Evolutionary conservation across 1,140 invertebrate genomes (phyloP).

Genomic region (Hyles euphorbiae): DNA sequence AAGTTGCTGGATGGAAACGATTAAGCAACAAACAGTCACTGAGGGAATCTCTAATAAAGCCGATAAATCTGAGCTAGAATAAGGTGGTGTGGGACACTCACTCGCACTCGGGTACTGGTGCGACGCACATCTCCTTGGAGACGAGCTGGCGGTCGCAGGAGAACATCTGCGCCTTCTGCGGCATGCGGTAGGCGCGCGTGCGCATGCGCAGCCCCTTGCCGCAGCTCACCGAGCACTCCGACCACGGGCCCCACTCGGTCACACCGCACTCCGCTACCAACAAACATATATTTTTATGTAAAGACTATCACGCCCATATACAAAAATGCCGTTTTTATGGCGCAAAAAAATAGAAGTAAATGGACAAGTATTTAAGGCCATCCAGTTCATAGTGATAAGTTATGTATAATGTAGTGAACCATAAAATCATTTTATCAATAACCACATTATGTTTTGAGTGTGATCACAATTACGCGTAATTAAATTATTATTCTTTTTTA

Average conservation of each 20-base stretch:
- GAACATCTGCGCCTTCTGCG: conserved; percentile 85
- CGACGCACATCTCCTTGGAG: conserved; percentile 92
- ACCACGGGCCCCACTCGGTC: conserved; percentile 85
- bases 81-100: conserved; percentile 53
- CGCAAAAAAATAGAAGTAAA: not conserved
- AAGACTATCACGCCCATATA: not conserved
- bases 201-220: conserved; percentile 93
- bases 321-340: not conserved
- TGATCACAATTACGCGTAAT: no score
- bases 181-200: conserved; percentile 83
- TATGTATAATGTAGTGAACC: no score
- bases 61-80: no score
- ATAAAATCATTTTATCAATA: no score
- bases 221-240: conserved; percentile 88
- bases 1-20: no score
- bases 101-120: conserved; percentile 82
- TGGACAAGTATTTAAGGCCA: no score
- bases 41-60: no score
- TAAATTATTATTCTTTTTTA: no score
- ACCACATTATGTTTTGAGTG: no score
- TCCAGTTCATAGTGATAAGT: no score
- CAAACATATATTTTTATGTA: not conserved
- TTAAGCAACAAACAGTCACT: no score
- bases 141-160: conserved; percentile 88
- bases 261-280: conserved; percentile 85